Evolutionary conservation across 2,113 vertebrate genomes (phyloP).

Genomic region (Ranitomeya variabilis): DNA sequence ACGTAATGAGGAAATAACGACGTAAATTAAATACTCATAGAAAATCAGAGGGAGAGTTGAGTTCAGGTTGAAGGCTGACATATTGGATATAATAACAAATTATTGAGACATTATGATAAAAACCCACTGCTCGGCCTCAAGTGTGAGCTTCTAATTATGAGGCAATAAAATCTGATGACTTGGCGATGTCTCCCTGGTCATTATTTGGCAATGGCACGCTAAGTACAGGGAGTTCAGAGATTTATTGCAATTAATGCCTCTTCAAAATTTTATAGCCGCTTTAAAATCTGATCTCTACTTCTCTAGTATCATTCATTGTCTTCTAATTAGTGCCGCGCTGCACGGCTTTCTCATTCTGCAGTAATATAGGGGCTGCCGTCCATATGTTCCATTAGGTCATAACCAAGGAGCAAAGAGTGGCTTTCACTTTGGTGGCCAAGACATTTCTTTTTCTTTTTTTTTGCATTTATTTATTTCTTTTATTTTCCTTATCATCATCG

Average conservation of each 20-base stretch:
- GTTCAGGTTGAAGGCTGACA: constrained; percentile 35
- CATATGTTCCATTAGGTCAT: background rate
- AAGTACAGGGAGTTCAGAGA: constrained; percentile 25
- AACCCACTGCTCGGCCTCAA: constrained; percentile 39
- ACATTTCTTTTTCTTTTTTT: no score
- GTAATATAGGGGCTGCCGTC: background rate
- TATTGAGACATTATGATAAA: constrained; percentile 50
- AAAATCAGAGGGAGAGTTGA: background rate
- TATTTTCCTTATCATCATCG: no score
- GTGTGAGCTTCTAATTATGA: constrained; percentile 49
- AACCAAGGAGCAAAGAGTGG: background rate
- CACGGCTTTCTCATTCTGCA: background rate
- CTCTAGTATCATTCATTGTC: constrained; percentile 23
- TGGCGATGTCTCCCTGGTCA: constrained; percentile 36
- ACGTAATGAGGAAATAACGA: background rate
- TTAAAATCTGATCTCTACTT: constrained; percentile 20
- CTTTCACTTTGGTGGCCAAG: no score
- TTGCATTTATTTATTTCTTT: no score
- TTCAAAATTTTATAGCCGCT: constrained; percentile 35
- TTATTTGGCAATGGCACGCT: constrained; percentile 48
- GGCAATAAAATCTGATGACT: constrained; percentile 52
- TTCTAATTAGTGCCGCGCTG: constrained; percentile 14
- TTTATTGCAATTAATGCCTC: constrained; percentile 54
- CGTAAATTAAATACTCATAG: background rate
- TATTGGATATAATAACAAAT: constrained; percentile 47